These are phyloP conservation scores for Aplysina aerophoba DNA, from an alignment of 37 sponge, comb jelly and placozoan species.

Conservation along the genomic window DNA sequence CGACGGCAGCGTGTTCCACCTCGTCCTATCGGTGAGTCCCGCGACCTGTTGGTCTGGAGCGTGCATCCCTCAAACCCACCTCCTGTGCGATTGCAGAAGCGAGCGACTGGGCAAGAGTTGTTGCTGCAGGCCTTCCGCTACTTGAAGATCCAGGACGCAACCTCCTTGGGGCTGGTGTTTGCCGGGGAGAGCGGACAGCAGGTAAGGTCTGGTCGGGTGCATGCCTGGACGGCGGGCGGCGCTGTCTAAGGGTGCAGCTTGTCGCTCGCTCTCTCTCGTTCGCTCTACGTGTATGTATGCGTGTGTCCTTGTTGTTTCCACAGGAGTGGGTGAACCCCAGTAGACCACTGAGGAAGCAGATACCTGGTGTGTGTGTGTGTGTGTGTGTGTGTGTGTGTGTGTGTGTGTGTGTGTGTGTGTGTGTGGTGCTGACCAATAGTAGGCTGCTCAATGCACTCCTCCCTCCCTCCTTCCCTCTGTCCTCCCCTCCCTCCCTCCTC, in stretches of 20 bases:
- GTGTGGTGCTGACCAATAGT: no score
- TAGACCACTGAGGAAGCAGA: conserved; percentile 67
- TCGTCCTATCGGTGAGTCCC: not conserved
- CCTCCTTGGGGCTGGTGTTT: conserved; percentile 51
- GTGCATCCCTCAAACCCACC: not conserved
- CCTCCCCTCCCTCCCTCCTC: no score
- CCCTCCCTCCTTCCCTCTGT: no score
- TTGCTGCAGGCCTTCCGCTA: conserved; percentile 29
- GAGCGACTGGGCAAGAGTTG: conserved; percentile 47
- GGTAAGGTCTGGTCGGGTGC: not conserved
- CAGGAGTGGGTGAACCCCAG: conserved; percentile 61
- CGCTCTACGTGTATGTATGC: not conserved
- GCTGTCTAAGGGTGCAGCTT: not conserved
- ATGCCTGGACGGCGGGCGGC: no score
- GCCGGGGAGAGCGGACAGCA: conserved; percentile 24
- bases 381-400: not conserved
- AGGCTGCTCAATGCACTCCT: no score
- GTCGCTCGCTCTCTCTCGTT: not conserved
- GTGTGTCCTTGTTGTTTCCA: not conserved
- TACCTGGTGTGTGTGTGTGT: conserved; percentile 46
- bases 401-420: no score
- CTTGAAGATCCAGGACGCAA: conserved; percentile 37
- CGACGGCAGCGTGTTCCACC: not conserved
- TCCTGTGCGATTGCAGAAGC: not conserved
- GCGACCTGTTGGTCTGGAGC: no score